Conservation (phyloP, 2,797 vertebrate genomes). For the Coregonus ussuriensis region DNA sequence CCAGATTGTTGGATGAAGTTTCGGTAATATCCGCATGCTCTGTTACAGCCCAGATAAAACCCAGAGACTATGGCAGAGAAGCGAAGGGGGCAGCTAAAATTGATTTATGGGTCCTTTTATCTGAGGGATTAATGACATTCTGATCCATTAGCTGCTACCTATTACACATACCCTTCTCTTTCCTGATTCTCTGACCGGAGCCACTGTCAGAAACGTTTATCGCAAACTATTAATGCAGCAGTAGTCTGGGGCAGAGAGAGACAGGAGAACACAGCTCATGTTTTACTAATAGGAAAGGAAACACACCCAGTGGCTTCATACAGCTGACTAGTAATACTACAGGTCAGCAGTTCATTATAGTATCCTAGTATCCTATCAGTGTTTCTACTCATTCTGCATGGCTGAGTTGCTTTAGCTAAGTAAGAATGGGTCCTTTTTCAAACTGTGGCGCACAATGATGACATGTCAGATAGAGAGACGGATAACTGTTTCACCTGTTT, state of each 20-base stretch:
- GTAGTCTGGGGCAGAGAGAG: not conserved
- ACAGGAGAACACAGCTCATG: not conserved
- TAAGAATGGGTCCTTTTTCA: not conserved
- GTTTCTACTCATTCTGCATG: not conserved
- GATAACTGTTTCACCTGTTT: conserved; percentile 80
- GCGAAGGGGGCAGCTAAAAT: not conserved
- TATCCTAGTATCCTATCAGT: not conserved
- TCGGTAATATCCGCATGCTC: not conserved
- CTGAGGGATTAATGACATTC: conserved; percentile 2
- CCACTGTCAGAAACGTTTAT: not conserved
- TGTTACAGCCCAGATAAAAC: not conserved
- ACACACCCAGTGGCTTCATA: not conserved
- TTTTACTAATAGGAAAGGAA: not conserved
- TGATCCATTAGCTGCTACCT: conserved; percentile 13
- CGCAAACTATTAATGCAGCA: conserved; percentile 11
- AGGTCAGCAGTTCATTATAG: not conserved
- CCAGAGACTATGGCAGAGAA: not conserved
- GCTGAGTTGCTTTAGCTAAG: not conserved
- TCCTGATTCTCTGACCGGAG: not conserved
- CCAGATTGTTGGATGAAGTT: not conserved
- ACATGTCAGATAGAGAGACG: not conserved
- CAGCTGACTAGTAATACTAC: not conserved
- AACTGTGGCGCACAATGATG: not conserved
- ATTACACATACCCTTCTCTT: not conserved
- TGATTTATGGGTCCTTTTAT: not conserved